Base-by-base conservation (phyloP, 2,113 vertebrate genomes). In the Cynoglossus semilaevis region DNA sequence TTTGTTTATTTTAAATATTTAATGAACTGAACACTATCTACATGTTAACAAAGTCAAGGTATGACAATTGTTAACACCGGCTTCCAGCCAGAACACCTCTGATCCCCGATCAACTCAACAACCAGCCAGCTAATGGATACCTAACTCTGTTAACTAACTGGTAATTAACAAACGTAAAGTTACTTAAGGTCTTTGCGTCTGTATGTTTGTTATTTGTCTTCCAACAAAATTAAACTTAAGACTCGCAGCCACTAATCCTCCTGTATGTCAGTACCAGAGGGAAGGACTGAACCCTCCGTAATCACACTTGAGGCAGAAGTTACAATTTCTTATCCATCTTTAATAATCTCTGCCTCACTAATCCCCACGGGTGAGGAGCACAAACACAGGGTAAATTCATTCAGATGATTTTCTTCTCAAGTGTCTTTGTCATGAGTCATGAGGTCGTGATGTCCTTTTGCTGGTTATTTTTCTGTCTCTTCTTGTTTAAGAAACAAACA, bases 331-430 rank as follows among this genome's bases (percentile, higher is more conserved):
- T 44, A 50, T 58, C 8, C 7, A 6, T 14, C 22, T 18, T 59
- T 54, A 67, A 74, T 37, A 76, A 74, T 49, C 35, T 71, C 50
- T 69, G 53, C 69, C 40, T 53, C 36, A 34, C 47, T 79, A 57
- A 76, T 72, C 67, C 51, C 11, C 15, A 53, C 35, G 58, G 44
- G 45, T 48, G 51, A 63, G 40, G 42, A 54, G 18, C 51, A 44
- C 15, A 67, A 51, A 29, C 17, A 37, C 1, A 54, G 15, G 4
- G 15, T 9, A 18, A 45, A 58, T 57, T 56, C 7, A 37, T 34
- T 51, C 7, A 49, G 13, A 48, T 3, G 0, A 1, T 38, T 62
- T 57, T 18, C 34, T 36, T 9, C 37, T 14, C 22, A 11, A 45
- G 22, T 16, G 29, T 52, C 18, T 41, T 49, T 41, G 36, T 54